phyloP scores from a whole-genome alignment of 37 sponge, comb jelly and placozoan species.

The Bolinopsis microptera region DNA sequence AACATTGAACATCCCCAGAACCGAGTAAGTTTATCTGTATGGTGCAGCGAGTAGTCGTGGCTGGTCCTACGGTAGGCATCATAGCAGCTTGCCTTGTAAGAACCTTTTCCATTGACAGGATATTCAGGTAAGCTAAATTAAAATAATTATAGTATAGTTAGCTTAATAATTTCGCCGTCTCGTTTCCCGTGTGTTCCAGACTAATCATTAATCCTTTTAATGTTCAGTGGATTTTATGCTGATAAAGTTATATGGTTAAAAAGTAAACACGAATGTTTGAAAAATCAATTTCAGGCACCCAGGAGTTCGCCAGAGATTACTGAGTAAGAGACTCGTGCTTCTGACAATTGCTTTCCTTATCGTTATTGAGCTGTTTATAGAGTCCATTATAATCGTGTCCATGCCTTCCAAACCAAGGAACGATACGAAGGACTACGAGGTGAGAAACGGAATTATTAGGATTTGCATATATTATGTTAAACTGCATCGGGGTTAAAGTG shows the following conservation, averaged over 20 bases:
- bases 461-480: too few species aligned
- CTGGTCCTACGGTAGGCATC: slow-evolving; percentile 55
- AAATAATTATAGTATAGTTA: too few species aligned
- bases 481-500: too few species aligned
- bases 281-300: slow-evolving; percentile 49
- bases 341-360: slow-evolving; percentile 39
- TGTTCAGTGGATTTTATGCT: too few species aligned
- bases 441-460: too few species aligned
- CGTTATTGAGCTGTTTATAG: slow-evolving; percentile 42
- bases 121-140: slow-evolving; percentile 58
- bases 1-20: too few species aligned
- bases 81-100: slow-evolving; percentile 62
- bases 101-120: slow-evolving; percentile 65
- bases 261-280: too few species aligned
- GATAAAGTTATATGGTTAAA: too few species aligned
- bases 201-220: too few species aligned
- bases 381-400: slow-evolving; percentile 60
- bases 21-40: not conserved
- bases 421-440: slow-evolving; percentile 13
- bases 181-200: too few species aligned
- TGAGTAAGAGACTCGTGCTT: slow-evolving; percentile 15
- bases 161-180: too few species aligned
- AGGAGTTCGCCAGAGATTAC: slow-evolving; percentile 35
- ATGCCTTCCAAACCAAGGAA: slow-evolving; percentile 31
- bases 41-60: slow-evolving; percentile 44